These are phyloP conservation scores for Trissolcus basalis DNA, from an alignment of 1,140 invertebrate genomes.

Conservation along the genomic window DNA sequence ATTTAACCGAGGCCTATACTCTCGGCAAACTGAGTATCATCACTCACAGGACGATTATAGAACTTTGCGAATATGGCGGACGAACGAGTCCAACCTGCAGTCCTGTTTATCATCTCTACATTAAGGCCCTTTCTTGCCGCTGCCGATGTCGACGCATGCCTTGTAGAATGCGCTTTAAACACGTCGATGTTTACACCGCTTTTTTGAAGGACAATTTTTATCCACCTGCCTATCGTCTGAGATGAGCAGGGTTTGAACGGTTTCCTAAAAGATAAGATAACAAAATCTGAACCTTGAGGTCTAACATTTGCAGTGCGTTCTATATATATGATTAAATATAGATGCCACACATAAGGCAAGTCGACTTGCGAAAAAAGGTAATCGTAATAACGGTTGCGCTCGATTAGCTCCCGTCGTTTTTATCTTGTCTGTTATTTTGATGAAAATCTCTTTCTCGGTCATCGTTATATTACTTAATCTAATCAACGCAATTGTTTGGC, in stretches of 20 bases:
- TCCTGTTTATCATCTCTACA: slow-evolving; percentile 7
- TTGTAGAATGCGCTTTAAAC: slow-evolving; percentile 1
- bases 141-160: slow-evolving; percentile 4
- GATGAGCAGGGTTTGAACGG: too few species aligned
- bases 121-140: neutral
- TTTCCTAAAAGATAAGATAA: too few species aligned
- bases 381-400: too few species aligned
- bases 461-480: neutral
- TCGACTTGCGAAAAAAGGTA: too few species aligned
- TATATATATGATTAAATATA: too few species aligned
- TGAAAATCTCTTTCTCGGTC: neutral
- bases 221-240: neutral
- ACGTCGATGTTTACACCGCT: neutral
- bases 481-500: neutral
- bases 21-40: neutral
- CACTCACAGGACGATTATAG: slow-evolving; percentile 6
- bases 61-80: slow-evolving; percentile 13
- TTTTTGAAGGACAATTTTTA: neutral
- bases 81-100: slow-evolving; percentile 29
- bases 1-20: neutral
- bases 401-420: too few species aligned
- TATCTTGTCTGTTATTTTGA: neutral
- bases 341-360: too few species aligned
- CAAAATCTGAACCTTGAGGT: neutral
- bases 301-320: neutral